Evolutionary conservation across 2,113 vertebrate genomes (phyloP), one percentile per base, ranked within the genome.

Genomic region (Megaptera novaeangliae): DNA sequence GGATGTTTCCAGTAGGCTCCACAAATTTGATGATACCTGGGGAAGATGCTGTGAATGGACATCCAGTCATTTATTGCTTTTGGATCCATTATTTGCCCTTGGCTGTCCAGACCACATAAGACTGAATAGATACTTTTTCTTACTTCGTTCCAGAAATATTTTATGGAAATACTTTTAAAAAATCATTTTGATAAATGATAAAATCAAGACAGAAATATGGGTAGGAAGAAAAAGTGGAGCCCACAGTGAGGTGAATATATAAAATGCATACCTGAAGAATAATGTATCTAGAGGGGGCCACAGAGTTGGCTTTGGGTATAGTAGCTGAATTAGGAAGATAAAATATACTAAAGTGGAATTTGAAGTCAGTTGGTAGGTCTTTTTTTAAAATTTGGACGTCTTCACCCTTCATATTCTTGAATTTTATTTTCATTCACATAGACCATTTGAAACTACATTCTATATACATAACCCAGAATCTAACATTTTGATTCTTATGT

Each of bases 91-190:
- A 31, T 95, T 78, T 91, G 34, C 39, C 66, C 27, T 90, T n/a
- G 8, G 20, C 61, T 66, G 2, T 90, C 12, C 72, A 66, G 34
- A 57, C 15, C 17, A 84, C 31, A 34, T 17, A 64, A 69, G 69
- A 83, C 36, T 84, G 2, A 52, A 29, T 75, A 44, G 20, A 69
- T 25, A 6, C 17, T 83, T 78, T 87, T 97, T 84, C 64, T 94
- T 92, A 68, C 41, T 59, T 91, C 77, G 41, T 85, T 96, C 17
- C 36, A 69, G 64, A 82, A 44, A 68, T 46, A 85, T 81, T 89
- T 89, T 71, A 92, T 9, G 86, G 36, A 97, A 97, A 74, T 84
- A 82, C 8, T 91, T 94, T 64, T 25, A 17, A 69, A 69, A 92
- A 64, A 75, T 82, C 2, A 21, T 85, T 61, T 59, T 80, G 21